Conservation (phyloP, 2,888 invertebrate species). For the Agapostemon virescens region DNA sequence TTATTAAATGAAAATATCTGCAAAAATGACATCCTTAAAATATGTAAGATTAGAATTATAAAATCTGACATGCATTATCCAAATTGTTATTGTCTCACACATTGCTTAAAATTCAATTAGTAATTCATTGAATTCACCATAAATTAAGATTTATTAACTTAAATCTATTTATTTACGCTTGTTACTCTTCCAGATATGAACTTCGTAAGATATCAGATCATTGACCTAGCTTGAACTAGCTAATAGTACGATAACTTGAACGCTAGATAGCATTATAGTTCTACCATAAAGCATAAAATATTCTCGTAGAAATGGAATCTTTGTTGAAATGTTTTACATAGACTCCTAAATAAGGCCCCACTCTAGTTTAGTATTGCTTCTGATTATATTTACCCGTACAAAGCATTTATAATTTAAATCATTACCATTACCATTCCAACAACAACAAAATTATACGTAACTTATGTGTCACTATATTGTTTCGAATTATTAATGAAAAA, state of each 20-base stretch:
- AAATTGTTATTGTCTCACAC: not conserved
- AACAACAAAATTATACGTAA: too few species aligned
- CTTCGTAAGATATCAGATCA: not conserved
- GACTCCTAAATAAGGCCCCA: too few species aligned
- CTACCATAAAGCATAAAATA: not conserved
- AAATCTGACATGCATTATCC: not conserved
- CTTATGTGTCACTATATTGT: too few species aligned
- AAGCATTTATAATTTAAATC: too few species aligned
- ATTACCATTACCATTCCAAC: too few species aligned
- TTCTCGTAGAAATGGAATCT: too few species aligned
- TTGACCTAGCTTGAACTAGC: not conserved
- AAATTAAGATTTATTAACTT: not conserved
- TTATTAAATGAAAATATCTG: not conserved
- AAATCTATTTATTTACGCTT: slow-evolving; percentile 2
- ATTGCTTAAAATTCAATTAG: not conserved
- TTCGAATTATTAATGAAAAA: too few species aligned
- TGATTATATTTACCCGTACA: too few species aligned
- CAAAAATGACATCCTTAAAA: not conserved
- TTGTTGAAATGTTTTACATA: too few species aligned
- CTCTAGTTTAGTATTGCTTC: too few species aligned
- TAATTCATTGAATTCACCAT: not conserved
- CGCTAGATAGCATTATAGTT: not conserved
- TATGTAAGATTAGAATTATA: not conserved
- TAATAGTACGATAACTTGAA: not conserved
- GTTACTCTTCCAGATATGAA: not conserved